Percentiles rank a stretch among this genome's conserved stretches.
These are phyloP conservation scores for Cosmia pyralina DNA, from an alignment of 2,888 invertebrate species.

Conservation along the genomic window DNA sequence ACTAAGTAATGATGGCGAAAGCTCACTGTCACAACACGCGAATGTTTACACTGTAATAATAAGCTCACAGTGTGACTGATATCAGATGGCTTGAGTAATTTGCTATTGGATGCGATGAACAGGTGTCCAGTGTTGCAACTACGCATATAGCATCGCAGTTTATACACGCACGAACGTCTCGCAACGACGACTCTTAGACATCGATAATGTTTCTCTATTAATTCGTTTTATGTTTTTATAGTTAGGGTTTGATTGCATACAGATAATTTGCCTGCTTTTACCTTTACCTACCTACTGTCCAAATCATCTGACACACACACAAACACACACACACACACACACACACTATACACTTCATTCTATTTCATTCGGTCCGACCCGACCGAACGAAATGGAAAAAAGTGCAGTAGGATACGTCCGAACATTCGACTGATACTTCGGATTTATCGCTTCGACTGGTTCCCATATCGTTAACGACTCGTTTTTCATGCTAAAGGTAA, in stretches of 20 bases:
- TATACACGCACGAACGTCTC: slow-evolving; percentile 12
- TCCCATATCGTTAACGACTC: neutral
- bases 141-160: slow-evolving; percentile 4
- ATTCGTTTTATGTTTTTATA: neutral
- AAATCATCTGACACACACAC: neutral
- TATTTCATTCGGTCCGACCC: no score
- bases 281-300: neutral
- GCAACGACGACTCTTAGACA: slow-evolving; percentile 2
- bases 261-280: neutral
- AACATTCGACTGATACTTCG: no score
- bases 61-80: slow-evolving; percentile 15
- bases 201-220: slow-evolving; percentile 15
- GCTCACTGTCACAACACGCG: neutral
- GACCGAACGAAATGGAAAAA: no score
- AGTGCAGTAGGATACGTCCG: no score
- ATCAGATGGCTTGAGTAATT: slow-evolving; percentile 35
- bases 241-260: neutral
- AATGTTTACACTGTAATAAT: slow-evolving; percentile 10
- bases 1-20: slow-evolving; percentile 8
- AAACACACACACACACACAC: no score
- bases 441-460: no score
- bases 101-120: slow-evolving; percentile 4
- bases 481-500: neutral
- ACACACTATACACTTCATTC: no score
- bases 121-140: slow-evolving; percentile 43